These are phyloP conservation scores for Tetraneura akinire DNA, from an alignment of 1,140 invertebrate genomes.

Conservation along the genomic window DNA sequence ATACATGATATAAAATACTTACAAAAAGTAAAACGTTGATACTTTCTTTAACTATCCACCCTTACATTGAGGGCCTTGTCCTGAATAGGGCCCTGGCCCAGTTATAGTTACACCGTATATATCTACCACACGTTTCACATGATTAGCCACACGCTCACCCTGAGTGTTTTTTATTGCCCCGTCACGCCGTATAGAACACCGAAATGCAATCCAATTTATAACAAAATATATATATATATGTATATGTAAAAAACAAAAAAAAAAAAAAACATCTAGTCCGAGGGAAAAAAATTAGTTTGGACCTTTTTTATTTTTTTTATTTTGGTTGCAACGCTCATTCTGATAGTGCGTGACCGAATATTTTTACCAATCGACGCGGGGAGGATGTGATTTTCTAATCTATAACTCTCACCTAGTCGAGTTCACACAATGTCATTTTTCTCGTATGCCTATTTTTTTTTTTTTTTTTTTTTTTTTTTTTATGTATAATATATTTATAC, in stretches of 20 bases:
- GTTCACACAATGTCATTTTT: background rate
- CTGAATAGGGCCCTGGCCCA: too few species aligned
- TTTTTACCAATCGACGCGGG: slow-evolving; percentile 19
- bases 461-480: too few species aligned
- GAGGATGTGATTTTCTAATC: slow-evolving; percentile 8
- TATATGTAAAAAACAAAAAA: slow-evolving; percentile 15
- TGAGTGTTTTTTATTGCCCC: slow-evolving; percentile 43
- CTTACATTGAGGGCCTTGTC: too few species aligned
- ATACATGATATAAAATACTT: too few species aligned
- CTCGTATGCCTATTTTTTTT: too few species aligned
- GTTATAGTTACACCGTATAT: too few species aligned
- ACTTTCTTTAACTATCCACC: too few species aligned
- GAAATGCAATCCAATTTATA: slow-evolving; percentile 48
- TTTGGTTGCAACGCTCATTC: slow-evolving; percentile 9
- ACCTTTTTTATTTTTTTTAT: too few species aligned
- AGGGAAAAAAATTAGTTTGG: slow-evolving; percentile 33
- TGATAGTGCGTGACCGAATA: slow-evolving; percentile 30
- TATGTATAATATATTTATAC: too few species aligned
- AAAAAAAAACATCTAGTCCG: slow-evolving; percentile 30
- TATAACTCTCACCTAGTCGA: too few species aligned
- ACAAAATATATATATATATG: slow-evolving; percentile 2
- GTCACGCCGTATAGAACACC: slow-evolving; percentile 41
- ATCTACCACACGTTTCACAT: slow-evolving; percentile 28
- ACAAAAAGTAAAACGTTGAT: too few species aligned
- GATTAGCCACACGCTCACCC: slow-evolving; percentile 42